These are phyloP conservation scores for Andinoacara biseriatus DNA, from an alignment of 2,113 vertebrate species.

Conservation along the genomic window DNA sequence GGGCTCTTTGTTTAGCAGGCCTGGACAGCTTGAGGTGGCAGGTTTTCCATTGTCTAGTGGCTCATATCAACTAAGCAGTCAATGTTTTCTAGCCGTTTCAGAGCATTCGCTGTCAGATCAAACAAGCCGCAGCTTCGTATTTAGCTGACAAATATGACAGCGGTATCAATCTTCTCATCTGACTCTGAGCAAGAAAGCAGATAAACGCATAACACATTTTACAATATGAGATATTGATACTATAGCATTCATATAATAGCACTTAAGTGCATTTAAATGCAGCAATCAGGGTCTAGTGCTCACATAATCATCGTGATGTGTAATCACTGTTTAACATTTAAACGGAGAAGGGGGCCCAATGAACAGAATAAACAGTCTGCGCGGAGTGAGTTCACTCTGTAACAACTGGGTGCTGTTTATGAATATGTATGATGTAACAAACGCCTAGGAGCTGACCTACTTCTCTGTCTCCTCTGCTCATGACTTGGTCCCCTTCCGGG, in stretches of 20 bases:
- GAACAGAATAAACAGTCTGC: conserved; percentile 66
- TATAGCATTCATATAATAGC: background rate
- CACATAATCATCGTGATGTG: conserved; percentile 4
- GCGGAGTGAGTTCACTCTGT: conserved; percentile 58
- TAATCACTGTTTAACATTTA: conserved; percentile 67
- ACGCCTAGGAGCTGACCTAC: conserved; percentile 77
- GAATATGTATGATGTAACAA: conserved; percentile 79
- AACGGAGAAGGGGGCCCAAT: conserved; percentile 47
- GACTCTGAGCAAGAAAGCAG: background rate
- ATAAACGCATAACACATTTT: background rate
- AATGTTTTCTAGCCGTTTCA: background rate
- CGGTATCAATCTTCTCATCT: background rate
- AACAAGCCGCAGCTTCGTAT: background rate
- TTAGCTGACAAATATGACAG: background rate
- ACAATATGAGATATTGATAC: background rate
- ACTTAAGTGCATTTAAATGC: conserved; percentile 29
- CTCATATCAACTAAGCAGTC: background rate
- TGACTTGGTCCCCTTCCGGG: conserved; percentile 74
- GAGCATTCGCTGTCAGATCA: background rate
- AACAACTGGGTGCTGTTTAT: conserved; percentile 76
- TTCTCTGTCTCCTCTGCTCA: conserved; percentile 71
- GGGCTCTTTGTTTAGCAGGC: background rate
- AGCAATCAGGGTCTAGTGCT: conserved; percentile 25
- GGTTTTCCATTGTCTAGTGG: background rate
- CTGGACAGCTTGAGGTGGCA: background rate